A percentile compares a stretch with the other conserved stretches of the same genome.
phyloP scores from a whole-genome alignment of 1,140 invertebrate genomes.

The Psilanteris sp. region DNA sequence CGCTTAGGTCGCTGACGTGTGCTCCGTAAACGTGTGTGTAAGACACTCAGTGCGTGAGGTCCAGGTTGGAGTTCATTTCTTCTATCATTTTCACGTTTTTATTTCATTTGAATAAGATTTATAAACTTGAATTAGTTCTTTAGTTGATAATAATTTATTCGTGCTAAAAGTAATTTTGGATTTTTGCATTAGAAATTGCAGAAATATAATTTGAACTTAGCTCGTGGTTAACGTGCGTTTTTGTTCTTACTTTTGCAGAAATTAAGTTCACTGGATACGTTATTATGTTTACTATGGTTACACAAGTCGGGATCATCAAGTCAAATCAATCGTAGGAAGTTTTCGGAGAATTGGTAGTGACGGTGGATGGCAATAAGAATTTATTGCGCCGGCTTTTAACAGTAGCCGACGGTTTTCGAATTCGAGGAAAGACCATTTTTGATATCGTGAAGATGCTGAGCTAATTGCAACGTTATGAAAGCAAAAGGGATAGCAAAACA shows the following conservation, averaged over 20 bases:
- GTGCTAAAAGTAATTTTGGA: slow-evolving; percentile 32
- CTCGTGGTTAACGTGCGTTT: slow-evolving; percentile 17
- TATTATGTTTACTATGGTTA: slow-evolving; percentile 18
- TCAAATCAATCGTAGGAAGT: slow-evolving; percentile 47
- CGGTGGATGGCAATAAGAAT: slow-evolving; percentile 73
- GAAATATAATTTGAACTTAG: slow-evolving; percentile 39
- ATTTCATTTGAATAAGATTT: slow-evolving; percentile 44
- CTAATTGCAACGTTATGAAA: slow-evolving; percentile 70
- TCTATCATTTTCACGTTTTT: slow-evolving; percentile 52
- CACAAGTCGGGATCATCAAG: slow-evolving; percentile 25
- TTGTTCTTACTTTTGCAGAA: slow-evolving; percentile 22
- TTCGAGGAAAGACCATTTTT: slow-evolving; percentile 77
- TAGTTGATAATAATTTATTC: slow-evolving; percentile 26
- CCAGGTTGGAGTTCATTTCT: slow-evolving; percentile 54
- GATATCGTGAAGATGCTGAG: slow-evolving; percentile 70
- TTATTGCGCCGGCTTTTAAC: slow-evolving; percentile 75
- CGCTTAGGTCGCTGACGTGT: slow-evolving; percentile 49
- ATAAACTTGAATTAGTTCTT: slow-evolving; percentile 28
- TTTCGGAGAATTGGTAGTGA: slow-evolving; percentile 67
- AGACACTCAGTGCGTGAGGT: slow-evolving; percentile 64
- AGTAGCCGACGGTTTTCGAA: slow-evolving; percentile 69
- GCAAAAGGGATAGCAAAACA: slow-evolving; percentile 57
- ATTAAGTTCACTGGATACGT: slow-evolving; percentile 7
- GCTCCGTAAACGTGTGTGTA: slow-evolving; percentile 28
- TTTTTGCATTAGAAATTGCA: slow-evolving; percentile 27